Evolutionary conservation across 1,140 invertebrate species (phyloP), one percentile per base, ranked within the genome.

Genomic region (Caenorhabditis brenneri): DNA sequence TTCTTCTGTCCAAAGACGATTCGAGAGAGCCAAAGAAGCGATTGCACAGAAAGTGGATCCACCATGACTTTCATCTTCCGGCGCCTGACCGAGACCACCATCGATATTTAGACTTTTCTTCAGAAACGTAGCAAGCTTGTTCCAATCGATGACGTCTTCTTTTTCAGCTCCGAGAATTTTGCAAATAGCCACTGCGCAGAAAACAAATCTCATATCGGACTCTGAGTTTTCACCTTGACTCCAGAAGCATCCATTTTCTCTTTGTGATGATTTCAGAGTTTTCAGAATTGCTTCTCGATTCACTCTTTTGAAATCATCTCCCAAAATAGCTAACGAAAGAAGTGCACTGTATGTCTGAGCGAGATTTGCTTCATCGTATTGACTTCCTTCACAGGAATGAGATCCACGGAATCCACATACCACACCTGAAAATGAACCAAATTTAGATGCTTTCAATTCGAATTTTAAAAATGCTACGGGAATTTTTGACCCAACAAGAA

Each of bases 191-290:
- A 95, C 94, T 0, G 97, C 97, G 92, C 97, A 99, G 91, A 97
- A 99, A 0, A 99, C 94, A 92, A 99, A 99, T 65, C 97, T 93
- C 95, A 99, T 97, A 90, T 99, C 97, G 89, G 94, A 95, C 91
- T 99, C 97, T 90, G 94, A 95, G 4, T 95, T 96, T 5, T 92
- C 48, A 55, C 74, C 81, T 49, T 79, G 85, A 48, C 22, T 83
- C 84, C 65, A 82, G 46, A 85, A 89, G 46, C 93, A 93, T 88
- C 94, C 93, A 91, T 93, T 91, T 22, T 88, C 88, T 81, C 92
- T 91, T 88, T 95, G 94, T 22, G 94, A 89, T 46, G 90, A 87
- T 80, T 88, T 89, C 1, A 95, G 88, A 74, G 95, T 95, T 87
- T 93, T 92, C 29, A 96, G 91, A 39, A 99, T 93, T 42, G 94